A percentile compares a stretch with the other conserved stretches of the same genome.
These are phyloP conservation scores for Marasmarcha lunaedactyla DNA, from an alignment of 2,888 invertebrate species.

Conservation along the genomic window DNA sequence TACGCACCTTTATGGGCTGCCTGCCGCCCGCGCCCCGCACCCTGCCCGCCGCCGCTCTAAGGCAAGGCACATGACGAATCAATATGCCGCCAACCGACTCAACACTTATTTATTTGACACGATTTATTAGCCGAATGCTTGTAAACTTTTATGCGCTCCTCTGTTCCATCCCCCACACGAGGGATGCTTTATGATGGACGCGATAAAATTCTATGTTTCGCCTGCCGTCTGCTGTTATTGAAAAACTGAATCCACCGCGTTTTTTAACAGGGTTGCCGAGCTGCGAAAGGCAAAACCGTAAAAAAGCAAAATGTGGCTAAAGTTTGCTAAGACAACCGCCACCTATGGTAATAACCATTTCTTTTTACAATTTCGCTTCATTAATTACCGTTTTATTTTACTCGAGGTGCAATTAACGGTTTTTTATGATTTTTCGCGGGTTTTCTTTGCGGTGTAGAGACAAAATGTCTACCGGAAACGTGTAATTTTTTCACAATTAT, in stretches of 20 bases:
- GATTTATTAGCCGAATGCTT: conserved; percentile 69
- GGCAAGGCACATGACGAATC: conserved; percentile 68
- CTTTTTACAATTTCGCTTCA: conserved; percentile 42
- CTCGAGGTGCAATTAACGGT: conserved; percentile 52
- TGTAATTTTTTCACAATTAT: conserved; percentile 66
- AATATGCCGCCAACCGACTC: conserved; percentile 70
- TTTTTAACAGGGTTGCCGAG: conserved; percentile 12
- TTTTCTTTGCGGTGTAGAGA: conserved; percentile 34
- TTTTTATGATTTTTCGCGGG: conserved; percentile 42
- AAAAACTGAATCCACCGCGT: conserved; percentile 46
- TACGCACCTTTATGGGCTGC: conserved; percentile 81
- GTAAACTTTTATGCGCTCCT: conserved; percentile 64
- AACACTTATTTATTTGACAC: conserved; percentile 70
- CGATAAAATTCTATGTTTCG: conserved; percentile 60
- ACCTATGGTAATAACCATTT: conserved; percentile 35
- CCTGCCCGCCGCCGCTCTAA: conserved; percentile 36
- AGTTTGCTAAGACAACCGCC: conserved; percentile 8
- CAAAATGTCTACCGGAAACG: conserved; percentile 60
- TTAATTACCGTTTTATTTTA: conserved; percentile 54
- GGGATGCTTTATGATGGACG: conserved; percentile 62
- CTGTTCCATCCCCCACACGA: conserved; percentile 31
- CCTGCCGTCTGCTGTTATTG: conserved; percentile 50
- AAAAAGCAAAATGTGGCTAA: conserved; percentile 12
- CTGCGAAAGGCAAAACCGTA: conserved; percentile 3
- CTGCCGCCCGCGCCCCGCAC: conserved; percentile 35